Conservation (phyloP, 2,797 vertebrate genomes). For the Premnoplex brunnescens region DNA sequence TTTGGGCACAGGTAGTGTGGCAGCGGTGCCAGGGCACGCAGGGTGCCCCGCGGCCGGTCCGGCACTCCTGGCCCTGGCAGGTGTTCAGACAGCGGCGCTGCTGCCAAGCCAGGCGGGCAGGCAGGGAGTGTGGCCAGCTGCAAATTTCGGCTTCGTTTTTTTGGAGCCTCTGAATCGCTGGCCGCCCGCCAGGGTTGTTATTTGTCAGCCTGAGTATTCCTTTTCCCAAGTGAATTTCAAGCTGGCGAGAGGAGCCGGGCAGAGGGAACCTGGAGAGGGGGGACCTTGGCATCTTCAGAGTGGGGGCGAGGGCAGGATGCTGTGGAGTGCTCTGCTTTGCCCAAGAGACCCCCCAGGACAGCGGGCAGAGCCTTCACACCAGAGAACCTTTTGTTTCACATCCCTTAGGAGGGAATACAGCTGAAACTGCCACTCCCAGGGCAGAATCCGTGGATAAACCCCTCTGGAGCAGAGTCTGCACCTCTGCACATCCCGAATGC, state of each 20-base stretch:
- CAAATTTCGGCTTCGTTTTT: conserved; percentile 14
- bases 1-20: not conserved
- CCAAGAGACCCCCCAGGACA: not conserved
- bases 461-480: not conserved
- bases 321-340: not conserved
- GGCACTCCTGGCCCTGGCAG: conserved; percentile 14
- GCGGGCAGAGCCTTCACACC: not conserved
- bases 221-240: conserved; percentile 57
- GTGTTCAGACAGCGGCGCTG: not conserved
- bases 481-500: not conserved
- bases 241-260: not conserved
- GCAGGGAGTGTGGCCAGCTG: conserved; percentile 52
- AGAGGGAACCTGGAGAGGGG: not conserved
- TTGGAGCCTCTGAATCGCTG: conserved; percentile 59
- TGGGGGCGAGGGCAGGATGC: not conserved
- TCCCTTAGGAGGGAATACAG: not conserved
- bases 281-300: not conserved
- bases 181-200: conserved; percentile 22
- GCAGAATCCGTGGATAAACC: not conserved
- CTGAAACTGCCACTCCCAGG: fast-evolving
- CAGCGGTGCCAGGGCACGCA: not conserved
- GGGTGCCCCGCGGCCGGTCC: not conserved
- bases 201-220: conserved; percentile 36
- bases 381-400: not conserved
- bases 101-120: conserved; percentile 28